A percentile compares a stretch with the other conserved stretches of the same genome.
Evolutionary conservation across 2,888 invertebrate species (phyloP).

Genomic region (Ceriagrion tenellum): DNA sequence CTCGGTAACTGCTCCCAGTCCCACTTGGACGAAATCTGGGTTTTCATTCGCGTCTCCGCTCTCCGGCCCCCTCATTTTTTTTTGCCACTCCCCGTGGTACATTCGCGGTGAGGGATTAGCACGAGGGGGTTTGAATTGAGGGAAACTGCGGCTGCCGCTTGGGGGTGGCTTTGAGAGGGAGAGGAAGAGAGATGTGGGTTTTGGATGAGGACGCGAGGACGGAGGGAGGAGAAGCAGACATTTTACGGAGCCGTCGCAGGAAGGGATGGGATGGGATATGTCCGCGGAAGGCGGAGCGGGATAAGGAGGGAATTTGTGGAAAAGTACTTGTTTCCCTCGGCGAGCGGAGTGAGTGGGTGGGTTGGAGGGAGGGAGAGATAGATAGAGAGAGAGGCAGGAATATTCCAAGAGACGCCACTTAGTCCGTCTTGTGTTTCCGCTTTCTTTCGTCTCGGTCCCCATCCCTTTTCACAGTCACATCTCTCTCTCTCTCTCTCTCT

Average conservation of each 20-base stretch:
- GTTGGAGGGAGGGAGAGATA: background rate
- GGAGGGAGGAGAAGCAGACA: background rate
- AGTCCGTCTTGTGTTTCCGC: background rate
- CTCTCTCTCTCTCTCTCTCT: background rate
- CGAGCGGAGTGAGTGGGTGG: background rate
- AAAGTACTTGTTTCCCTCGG: background rate
- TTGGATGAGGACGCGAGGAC: background rate
- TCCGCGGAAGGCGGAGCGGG: background rate
- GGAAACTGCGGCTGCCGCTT: background rate
- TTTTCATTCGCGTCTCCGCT: background rate
- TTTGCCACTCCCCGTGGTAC: background rate
- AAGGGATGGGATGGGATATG: background rate
- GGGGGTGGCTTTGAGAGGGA: background rate
- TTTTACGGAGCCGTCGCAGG: background rate
- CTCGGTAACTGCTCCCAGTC: background rate
- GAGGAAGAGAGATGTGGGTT: too few species aligned
- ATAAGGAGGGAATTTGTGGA: slow-evolving; percentile 10
- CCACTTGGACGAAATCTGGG: background rate
- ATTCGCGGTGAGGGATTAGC: slow-evolving; percentile 22
- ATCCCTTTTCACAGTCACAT: background rate
- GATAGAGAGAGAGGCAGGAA: background rate
- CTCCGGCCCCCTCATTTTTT: background rate
- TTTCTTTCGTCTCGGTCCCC: background rate
- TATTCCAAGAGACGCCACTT: slow-evolving; percentile 15
- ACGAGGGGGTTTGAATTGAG: background rate